Evolutionary conservation across 2,888 invertebrate species (phyloP).

Genomic region (Brachycybe producta): DNA sequence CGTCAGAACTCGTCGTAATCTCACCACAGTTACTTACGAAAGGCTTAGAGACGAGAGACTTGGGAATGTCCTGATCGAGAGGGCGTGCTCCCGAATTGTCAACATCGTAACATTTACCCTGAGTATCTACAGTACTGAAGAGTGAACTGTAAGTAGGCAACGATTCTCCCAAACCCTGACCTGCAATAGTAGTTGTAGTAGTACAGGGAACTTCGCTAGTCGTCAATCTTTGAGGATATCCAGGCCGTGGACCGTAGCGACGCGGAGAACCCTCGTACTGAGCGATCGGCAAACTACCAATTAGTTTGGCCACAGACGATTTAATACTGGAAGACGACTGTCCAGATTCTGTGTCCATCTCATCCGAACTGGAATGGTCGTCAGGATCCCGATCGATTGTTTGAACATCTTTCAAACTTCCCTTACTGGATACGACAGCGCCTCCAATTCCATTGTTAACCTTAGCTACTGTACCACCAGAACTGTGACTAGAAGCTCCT

Average conservation of each 20-base stretch:
- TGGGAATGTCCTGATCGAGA: too few species aligned
- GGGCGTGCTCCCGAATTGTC: too few species aligned
- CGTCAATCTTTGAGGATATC: conserved; percentile 17
- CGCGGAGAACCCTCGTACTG: conserved; percentile 84
- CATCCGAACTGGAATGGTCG: conserved; percentile 17
- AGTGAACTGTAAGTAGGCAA: conserved; percentile 2
- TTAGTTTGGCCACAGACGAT: conserved; percentile 35
- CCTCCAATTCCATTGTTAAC: conserved; percentile 1
- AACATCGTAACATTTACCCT: too few species aligned
- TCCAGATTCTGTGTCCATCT: conserved; percentile 24
- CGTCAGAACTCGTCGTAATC: too few species aligned
- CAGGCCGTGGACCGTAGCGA: conserved; percentile 58
- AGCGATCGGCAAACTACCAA: conserved; percentile 76
- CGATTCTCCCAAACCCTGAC: too few species aligned
- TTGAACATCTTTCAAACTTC: not conserved
- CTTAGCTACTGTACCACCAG: conserved; percentile 5
- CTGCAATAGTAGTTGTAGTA: not conserved
- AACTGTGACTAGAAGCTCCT: conserved; percentile 7
- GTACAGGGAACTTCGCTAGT: not conserved
- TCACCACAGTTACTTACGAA: too few species aligned
- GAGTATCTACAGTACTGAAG: not conserved
- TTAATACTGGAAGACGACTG: conserved; percentile 17
- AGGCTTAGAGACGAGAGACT: too few species aligned
- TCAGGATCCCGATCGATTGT: conserved; percentile 8
- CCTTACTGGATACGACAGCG: not conserved